Evolutionary conservation across 2,797 vertebrate species (phyloP), one percentile per base, ranked within the genome.

Genomic region (Leucoraja ocellata): DNA sequence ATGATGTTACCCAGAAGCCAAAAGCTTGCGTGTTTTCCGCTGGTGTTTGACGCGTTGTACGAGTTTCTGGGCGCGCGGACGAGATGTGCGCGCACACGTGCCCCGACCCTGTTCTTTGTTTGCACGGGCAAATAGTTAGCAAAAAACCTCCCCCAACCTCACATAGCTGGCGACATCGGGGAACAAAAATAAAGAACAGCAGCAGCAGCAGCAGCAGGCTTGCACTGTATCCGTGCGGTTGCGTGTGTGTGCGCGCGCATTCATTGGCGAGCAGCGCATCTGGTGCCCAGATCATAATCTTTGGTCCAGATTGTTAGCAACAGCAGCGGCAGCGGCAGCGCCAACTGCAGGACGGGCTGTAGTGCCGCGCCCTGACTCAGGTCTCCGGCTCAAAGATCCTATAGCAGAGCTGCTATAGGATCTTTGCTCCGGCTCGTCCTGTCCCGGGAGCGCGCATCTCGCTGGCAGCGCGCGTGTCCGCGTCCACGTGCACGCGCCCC

Each of bases 11-110:
- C 90, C 90, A 92, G 90, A 74, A 92, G 71, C 90, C 90, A 92
- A 92, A 76, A 93, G 94, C 93, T 93, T 94, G 94, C 94, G 93
- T 93, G 93, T 93, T 93, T 93, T 93, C 93, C 25, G 93, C 76
- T 77, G 63, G 61, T 58, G 74, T 63, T 73, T 90, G 28, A 14
- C 58, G 76, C 61, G 32, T 65, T 54, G 74, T 23, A 68, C 91
- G 94, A 81, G 94, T 94, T 93, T 93, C 88, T 83, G 93, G 83
- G 93, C 81, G 63, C 93, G 88, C 92, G 93, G 95, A 28, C 25
- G 3, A 4, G 23, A 2, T 46, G 46, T 8, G 7, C 83, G 14
- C 5, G 28, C 28, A 23, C 90, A 1, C 68, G 36, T 3, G 46
- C 46, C 68, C 0, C 16, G 2, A 8, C 18, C 21, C 46, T 46